Evolutionary conservation across 1,140 invertebrate genomes (phyloP).

Genomic region (Scaptomyza graminum): DNA sequence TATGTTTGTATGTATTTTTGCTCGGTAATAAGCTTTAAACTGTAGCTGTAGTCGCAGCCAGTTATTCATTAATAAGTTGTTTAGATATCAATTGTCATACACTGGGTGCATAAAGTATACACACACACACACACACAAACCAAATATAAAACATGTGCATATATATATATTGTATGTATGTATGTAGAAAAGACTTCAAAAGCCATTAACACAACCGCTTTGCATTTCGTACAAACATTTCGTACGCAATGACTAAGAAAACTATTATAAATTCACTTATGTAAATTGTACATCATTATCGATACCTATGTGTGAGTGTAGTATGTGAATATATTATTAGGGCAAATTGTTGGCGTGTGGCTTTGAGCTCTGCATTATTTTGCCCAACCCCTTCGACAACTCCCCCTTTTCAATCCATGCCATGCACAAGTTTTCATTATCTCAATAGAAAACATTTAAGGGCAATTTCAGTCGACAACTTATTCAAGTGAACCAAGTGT

Average conservation of each 20-base stretch:
- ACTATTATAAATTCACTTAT: slow-evolving; percentile 34
- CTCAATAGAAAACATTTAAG: slow-evolving; percentile 11
- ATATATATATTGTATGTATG: background rate
- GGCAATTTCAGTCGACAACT: slow-evolving; percentile 15
- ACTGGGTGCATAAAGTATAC: slow-evolving; percentile 55
- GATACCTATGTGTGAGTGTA: background rate
- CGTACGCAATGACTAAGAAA: slow-evolving; percentile 26
- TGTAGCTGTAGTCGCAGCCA: slow-evolving; percentile 52
- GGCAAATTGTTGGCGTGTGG: slow-evolving; percentile 7
- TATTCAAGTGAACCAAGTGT: slow-evolving; percentile 7
- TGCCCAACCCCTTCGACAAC: too few relatives aligned
- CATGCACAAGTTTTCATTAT: background rate
- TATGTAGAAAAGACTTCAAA: slow-evolving; percentile 36
- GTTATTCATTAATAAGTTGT: slow-evolving; percentile 80
- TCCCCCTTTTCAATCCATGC: background rate
- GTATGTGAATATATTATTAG: slow-evolving; percentile 4
- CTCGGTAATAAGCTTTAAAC: slow-evolving; percentile 70
- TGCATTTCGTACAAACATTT: slow-evolving; percentile 4
- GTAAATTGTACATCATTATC: slow-evolving; percentile 47
- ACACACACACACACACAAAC: slow-evolving; percentile 21
- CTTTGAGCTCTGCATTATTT: slow-evolving; percentile 6
- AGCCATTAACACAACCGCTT: slow-evolving; percentile 15
- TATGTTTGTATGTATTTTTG: slow-evolving; percentile 25
- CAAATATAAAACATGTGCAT: slow-evolving; percentile 29
- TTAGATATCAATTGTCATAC: slow-evolving; percentile 72